phyloP scores from a whole-genome alignment of 2,113 vertebrate genomes.

The Notothenia rossii region DNA sequence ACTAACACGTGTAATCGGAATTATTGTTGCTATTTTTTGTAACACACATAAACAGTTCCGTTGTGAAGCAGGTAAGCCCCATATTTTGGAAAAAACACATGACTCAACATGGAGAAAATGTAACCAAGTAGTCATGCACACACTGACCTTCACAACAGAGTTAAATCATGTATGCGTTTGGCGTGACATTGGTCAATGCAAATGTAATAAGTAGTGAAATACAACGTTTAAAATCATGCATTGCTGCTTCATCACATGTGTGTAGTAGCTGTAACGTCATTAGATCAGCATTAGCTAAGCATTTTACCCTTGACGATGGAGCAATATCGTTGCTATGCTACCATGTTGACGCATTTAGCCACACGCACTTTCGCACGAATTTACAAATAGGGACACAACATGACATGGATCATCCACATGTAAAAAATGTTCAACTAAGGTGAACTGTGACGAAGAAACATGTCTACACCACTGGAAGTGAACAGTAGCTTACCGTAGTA shows the following conservation, averaged over 20 bases:
- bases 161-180: background rate
- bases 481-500: constrained; percentile 64
- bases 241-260: background rate
- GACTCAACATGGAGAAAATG: background rate
- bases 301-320: background rate
- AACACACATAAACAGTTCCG: background rate
- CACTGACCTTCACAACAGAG: background rate
- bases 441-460: background rate
- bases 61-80: background rate
- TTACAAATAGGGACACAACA: background rate
- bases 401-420: background rate
- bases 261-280: background rate
- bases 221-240: background rate
- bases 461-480: background rate
- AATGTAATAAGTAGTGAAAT: background rate
- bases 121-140: background rate
- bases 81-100: background rate
- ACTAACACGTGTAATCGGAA: background rate
- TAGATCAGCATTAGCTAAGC: background rate
- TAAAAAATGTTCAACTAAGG: background rate
- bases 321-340: constrained; percentile 19
- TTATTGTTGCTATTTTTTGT: background rate
- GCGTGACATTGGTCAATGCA: background rate
- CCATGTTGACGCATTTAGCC: background rate
- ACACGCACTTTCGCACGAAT: background rate